A percentile compares a stretch with the other conserved stretches of the same genome.
Evolutionary conservation across 2,113 vertebrate genomes (phyloP).

Genomic region (Cranoglanis bouderius): DNA sequence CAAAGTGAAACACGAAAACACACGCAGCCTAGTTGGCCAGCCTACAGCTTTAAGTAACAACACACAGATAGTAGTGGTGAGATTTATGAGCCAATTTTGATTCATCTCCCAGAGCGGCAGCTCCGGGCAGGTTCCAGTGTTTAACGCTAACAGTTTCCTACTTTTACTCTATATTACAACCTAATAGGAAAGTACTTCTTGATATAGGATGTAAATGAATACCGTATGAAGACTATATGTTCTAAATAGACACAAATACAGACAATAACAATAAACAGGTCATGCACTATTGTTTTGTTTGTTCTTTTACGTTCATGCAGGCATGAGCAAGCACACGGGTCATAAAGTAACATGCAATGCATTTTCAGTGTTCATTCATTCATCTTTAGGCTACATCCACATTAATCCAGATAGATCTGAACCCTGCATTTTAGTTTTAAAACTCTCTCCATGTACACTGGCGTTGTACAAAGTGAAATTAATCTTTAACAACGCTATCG

Average conservation of each 20-base stretch:
- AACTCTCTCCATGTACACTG: too few relatives aligned
- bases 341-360: background rate
- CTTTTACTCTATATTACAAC: background rate
- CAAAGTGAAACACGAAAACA: conserved; percentile 51
- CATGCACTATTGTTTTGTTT: background rate
- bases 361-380: background rate
- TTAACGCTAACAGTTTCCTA: background rate
- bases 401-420: too few relatives aligned
- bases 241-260: background rate
- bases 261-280: background rate
- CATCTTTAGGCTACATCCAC: too few relatives aligned
- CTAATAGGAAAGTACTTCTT: background rate
- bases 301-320: background rate
- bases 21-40: conserved; percentile 65
- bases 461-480: too few relatives aligned
- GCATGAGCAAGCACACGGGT: too few relatives aligned
- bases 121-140: background rate
- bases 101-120: background rate
- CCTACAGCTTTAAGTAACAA: conserved; percentile 73
- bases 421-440: too few relatives aligned
- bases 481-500: too few relatives aligned
- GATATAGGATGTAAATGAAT: background rate
- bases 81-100: background rate
- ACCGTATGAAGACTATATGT: background rate
- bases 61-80: background rate